phyloP scores from a whole-genome alignment of 2,797 vertebrate genomes.

The Bradypus variegatus region DNA sequence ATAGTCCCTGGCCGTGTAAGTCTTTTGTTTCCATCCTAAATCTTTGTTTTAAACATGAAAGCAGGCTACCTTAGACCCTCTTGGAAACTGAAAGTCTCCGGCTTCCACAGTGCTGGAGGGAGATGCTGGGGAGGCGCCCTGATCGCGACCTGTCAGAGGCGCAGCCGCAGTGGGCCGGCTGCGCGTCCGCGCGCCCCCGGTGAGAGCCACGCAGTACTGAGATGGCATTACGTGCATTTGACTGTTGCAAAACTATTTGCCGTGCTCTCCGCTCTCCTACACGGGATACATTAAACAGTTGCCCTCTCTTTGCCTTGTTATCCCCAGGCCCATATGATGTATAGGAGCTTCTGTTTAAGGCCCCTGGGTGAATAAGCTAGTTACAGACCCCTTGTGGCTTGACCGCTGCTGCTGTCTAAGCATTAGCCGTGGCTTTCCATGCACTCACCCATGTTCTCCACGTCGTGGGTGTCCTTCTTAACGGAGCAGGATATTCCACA shows the following conservation, averaged over 20 bases:
- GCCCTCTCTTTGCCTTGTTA: neutral
- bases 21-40: neutral
- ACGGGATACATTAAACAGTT: neutral
- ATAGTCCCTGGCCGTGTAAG: neutral
- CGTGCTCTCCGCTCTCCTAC: neutral
- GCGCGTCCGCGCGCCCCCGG: neutral
- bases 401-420: fast-evolving
- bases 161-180: neutral
- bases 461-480: neutral
- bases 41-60: constrained; percentile 10
- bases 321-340: neutral
- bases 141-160: neutral
- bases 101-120: neutral
- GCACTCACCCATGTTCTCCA: neutral
- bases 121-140: neutral
- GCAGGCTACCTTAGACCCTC: neutral
- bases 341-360: neutral
- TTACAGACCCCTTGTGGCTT: neutral
- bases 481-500: neutral
- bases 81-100: neutral
- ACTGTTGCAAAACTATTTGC: neutral
- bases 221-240: neutral
- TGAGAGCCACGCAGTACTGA: neutral
- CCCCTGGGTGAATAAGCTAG: neutral
- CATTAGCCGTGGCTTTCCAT: fast-evolving